Conservation (phyloP, 2,797 vertebrate species). For the Centropyge bicolor region DNA sequence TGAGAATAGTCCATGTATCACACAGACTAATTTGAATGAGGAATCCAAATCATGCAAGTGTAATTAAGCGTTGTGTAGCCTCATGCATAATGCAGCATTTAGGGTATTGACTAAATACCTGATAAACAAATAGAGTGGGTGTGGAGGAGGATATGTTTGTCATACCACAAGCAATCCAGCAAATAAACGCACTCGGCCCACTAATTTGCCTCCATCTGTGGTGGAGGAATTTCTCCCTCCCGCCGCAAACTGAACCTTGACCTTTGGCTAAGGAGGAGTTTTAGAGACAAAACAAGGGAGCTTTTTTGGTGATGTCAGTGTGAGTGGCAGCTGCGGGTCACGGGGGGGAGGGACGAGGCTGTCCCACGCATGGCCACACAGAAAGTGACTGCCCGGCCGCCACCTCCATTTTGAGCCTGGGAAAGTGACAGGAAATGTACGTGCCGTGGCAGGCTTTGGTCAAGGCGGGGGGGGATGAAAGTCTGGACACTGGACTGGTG, state of each 20-base stretch:
- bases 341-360: constrained; percentile 48
- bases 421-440: constrained; percentile 71
- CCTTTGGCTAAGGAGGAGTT: constrained; percentile 60
- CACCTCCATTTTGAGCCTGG: constrained; percentile 51
- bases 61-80: constrained; percentile 79
- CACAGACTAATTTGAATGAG: constrained; percentile 76
- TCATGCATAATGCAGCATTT: constrained; percentile 78
- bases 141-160: constrained; percentile 59
- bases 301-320: constrained; percentile 62
- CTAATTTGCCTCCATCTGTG: constrained; percentile 67
- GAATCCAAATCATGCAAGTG: constrained; percentile 74
- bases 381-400: constrained; percentile 50
- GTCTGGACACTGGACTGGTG: not conserved
- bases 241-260: constrained; percentile 71
- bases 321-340: constrained; percentile 81
- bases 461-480: constrained; percentile 21
- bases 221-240: constrained; percentile 58
- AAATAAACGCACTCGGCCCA: constrained; percentile 23
- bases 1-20: constrained; percentile 72
- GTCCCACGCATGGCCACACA: constrained; percentile 77
- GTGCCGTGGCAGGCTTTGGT: constrained; percentile 40
- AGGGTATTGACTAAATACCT: constrained; percentile 76
- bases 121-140: constrained; percentile 73
- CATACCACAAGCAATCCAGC: constrained; percentile 43
- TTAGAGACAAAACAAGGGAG: constrained; percentile 66